Percentiles rank a stretch among this genome's conserved stretches.
phyloP scores from a whole-genome alignment of 2,797 vertebrate genomes.

The Sylvia borin region DNA sequence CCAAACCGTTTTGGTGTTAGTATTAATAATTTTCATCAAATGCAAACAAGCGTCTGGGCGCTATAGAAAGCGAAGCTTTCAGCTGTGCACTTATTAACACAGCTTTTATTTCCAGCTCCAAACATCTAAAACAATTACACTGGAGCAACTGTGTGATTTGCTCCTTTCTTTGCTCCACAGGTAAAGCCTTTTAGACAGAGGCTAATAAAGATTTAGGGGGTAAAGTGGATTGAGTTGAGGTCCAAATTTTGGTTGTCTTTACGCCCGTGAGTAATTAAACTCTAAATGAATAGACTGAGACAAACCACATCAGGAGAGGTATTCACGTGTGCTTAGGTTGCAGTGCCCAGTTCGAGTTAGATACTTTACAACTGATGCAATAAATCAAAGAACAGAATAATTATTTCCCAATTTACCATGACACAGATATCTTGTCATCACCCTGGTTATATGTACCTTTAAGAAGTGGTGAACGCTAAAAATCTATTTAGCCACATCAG shows the following conservation, averaged over 20 bases:
- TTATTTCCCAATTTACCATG: slow-evolving; percentile 41
- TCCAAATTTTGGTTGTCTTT: not conserved
- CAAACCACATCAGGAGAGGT: not conserved
- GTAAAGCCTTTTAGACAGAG: slow-evolving; percentile 38
- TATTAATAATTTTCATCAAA: slow-evolving; percentile 79
- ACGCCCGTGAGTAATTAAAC: slow-evolving; percentile 32
- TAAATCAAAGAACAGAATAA: slow-evolving; percentile 70
- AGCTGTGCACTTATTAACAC: slow-evolving; percentile 71
- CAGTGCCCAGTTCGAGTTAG: not conserved
- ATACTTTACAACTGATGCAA: slow-evolving; percentile 60
- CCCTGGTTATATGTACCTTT: slow-evolving; percentile 11
- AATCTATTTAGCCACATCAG: slow-evolving; percentile 30
- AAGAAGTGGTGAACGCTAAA: slow-evolving; percentile 27
- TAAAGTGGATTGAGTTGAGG: slow-evolving; percentile 17
- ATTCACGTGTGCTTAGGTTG: not conserved
- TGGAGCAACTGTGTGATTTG: slow-evolving; percentile 46
- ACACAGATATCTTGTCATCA: slow-evolving; percentile 36
- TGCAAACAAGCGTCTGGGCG: slow-evolving; percentile 71
- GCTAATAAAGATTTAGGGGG: slow-evolving; percentile 57
- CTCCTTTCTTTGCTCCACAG: slow-evolving; percentile 52
- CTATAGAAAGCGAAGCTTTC: slow-evolving; percentile 58
- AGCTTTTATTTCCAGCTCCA: slow-evolving; percentile 75
- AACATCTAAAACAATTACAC: slow-evolving; percentile 75
- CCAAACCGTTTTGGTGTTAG: slow-evolving; percentile 78
- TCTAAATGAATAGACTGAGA: not conserved